Conservation (phyloP, 37 sponge, comb jelly and placozoan genomes). For the Aplysina aerophoba region DNA sequence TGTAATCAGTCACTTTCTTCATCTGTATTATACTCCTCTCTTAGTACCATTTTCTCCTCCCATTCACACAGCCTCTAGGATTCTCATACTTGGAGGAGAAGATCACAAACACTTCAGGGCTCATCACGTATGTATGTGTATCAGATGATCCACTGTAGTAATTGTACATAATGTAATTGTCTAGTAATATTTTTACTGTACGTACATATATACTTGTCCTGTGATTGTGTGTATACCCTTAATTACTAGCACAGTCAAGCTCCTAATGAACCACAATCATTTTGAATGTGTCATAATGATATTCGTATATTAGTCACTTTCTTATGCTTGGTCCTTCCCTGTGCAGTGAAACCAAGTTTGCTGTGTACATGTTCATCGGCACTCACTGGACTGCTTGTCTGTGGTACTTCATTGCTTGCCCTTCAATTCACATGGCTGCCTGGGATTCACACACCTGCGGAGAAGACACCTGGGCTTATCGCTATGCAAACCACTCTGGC, state of each 20-base stretch:
- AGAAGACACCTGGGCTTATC: constrained; percentile 41
- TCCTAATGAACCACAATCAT: no score
- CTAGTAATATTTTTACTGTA: neutral
- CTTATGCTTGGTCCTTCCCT: neutral
- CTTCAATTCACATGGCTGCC: constrained; percentile 35
- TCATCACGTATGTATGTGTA: constrained; percentile 45
- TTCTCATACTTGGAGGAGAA: constrained; percentile 46
- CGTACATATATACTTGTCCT: neutral
- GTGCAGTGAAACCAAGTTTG: constrained; percentile 57
- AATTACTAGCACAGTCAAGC: neutral
- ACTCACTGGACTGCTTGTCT: constrained; percentile 64
- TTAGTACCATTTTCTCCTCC: neutral
- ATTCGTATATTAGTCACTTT: neutral
- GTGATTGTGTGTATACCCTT: neutral
- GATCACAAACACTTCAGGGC: constrained; percentile 40
- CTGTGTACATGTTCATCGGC: constrained; percentile 50
- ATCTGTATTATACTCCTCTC: no score
- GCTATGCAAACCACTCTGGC: constrained; percentile 8
- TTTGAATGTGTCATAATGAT: neutral
- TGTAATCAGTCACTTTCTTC: no score
- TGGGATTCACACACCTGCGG: constrained; percentile 31
- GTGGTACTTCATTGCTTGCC: constrained; percentile 72
- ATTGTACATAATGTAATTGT: neutral
- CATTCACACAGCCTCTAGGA: constrained; percentile 27
- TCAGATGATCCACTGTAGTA: no score